Conservation (phyloP, 2,113 vertebrate species). For the Suricata suricatta region DNA sequence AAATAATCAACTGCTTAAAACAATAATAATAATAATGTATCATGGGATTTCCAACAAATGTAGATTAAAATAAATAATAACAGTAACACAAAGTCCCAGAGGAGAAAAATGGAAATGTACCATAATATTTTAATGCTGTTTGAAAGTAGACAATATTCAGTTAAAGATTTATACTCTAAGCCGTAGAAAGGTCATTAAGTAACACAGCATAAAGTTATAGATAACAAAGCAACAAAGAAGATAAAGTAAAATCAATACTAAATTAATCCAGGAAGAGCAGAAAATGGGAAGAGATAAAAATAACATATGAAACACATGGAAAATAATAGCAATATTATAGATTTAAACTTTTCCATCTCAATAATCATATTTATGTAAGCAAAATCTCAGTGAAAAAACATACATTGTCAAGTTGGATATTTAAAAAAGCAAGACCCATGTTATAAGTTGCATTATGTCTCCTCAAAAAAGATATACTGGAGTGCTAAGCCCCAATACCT, state of each 20-base stretch:
- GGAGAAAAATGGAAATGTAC: not conserved
- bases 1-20: not conserved
- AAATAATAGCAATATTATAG: not conserved
- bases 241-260: not conserved
- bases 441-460: not conserved
- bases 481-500: not conserved
- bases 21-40: not conserved
- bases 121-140: not conserved
- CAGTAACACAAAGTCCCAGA: not conserved
- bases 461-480: not conserved
- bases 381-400: not conserved
- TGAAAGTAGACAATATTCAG: not conserved
- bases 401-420: not conserved
- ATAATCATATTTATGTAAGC: not conserved
- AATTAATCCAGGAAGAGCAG: not conserved
- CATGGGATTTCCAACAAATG: not conserved
- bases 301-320: not conserved
- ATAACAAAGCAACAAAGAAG: not conserved
- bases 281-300: not conserved
- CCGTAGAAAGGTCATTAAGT: not conserved
- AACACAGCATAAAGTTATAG: not conserved
- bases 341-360: not conserved
- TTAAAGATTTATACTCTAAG: not conserved
- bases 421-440: not conserved
- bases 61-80: not conserved